These are phyloP conservation scores for Harpegnathos saltator DNA, from an alignment of 1,140 invertebrate genomes.

Conservation along the genomic window DNA sequence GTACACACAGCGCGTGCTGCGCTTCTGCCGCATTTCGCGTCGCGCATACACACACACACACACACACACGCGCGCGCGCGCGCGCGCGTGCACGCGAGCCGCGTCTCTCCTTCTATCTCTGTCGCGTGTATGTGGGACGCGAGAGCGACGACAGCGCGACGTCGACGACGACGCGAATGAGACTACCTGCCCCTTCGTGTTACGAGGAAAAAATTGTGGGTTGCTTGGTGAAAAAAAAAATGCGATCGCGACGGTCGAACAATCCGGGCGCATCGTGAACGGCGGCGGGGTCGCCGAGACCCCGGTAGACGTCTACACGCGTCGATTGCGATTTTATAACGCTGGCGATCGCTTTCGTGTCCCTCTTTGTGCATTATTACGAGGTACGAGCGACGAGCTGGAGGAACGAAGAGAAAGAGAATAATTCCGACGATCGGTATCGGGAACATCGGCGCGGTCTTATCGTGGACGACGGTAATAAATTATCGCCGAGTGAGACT, in stretches of 20 bases:
- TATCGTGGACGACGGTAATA: neutral
- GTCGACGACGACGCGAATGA: constrained; percentile 12
- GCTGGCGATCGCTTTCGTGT: too few species aligned
- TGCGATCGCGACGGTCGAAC: constrained; percentile 2
- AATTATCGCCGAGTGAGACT: neutral
- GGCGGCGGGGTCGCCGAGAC: too few species aligned
- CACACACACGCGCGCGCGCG: constrained; percentile 18
- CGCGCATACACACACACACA: constrained; percentile 20
- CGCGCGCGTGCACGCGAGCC: too few species aligned
- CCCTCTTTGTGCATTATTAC: too few species aligned
- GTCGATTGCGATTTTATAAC: too few species aligned
- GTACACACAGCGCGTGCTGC: constrained; percentile 13
- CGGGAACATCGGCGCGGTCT: neutral
- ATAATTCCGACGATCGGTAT: too few species aligned
- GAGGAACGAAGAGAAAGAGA: too few species aligned
- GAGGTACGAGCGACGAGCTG: too few species aligned
- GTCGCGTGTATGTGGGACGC: constrained; percentile 38
- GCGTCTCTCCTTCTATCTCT: constrained; percentile 19
- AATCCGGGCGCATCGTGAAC: too few species aligned
- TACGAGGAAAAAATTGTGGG: constrained; percentile 49
- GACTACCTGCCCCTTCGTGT: constrained; percentile 19
- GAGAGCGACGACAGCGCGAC: constrained; percentile 14
- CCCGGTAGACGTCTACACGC: too few species aligned
- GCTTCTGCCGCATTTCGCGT: neutral
- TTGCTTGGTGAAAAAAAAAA: constrained; percentile 30